Evolutionary conservation across 2,797 vertebrate species (phyloP).

Genomic region (Clarias laeviceps): DNA sequence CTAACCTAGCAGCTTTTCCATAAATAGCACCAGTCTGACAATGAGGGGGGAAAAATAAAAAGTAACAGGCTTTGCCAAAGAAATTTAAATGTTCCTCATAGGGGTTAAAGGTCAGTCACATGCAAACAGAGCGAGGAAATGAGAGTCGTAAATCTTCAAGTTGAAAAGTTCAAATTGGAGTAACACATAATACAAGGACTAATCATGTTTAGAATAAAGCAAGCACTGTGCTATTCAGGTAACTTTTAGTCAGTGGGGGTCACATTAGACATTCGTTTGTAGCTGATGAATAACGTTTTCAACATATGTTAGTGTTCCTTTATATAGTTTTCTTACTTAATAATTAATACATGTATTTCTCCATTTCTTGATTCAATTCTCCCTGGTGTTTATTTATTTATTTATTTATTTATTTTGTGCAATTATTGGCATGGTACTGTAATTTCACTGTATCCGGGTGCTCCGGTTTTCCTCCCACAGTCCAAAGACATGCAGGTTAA

Average conservation of each 20-base stretch:
- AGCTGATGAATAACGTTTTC: background rate
- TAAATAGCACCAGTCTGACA: constrained; percentile 59
- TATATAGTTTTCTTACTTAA: background rate
- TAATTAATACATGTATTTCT: background rate
- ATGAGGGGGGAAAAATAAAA: constrained; percentile 53
- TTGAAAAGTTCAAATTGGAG: constrained; percentile 69
- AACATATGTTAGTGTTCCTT: background rate
- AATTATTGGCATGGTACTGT: too few species aligned
- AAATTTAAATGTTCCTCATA: constrained; percentile 62
- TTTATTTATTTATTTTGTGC: too few species aligned
- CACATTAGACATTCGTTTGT: background rate
- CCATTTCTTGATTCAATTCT: background rate
- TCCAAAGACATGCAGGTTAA: too few species aligned
- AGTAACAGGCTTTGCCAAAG: constrained; percentile 53
- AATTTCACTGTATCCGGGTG: too few species aligned
- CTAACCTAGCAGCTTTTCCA: constrained; percentile 48
- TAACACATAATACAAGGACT: constrained; percentile 25
- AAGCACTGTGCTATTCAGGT: background rate
- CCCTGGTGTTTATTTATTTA: too few species aligned
- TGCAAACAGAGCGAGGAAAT: constrained; percentile 35
- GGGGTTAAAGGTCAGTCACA: constrained; percentile 43
- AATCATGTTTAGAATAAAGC: constrained; percentile 3
- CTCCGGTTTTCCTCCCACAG: too few species aligned
- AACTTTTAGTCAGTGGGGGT: background rate
- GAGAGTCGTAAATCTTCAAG: constrained; percentile 57